These are phyloP conservation scores for Apus apus DNA, from an alignment of 2,113 vertebrate genomes.

Conservation along the genomic window DNA sequence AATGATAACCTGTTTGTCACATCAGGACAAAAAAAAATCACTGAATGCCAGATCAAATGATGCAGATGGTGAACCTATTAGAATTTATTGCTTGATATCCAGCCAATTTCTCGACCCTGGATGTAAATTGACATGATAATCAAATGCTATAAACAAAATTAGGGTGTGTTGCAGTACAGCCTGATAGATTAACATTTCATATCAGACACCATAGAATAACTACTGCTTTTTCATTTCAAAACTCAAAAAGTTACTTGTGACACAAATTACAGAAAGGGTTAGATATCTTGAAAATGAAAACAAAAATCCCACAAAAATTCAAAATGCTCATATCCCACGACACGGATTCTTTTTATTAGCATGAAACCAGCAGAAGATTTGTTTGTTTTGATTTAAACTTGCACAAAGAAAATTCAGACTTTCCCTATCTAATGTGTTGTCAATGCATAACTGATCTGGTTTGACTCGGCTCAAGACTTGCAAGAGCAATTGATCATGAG, in stretches of 20 bases:
- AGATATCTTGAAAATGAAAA: neutral
- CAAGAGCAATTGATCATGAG: neutral
- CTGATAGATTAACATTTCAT: neutral
- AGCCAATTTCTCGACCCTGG: constrained; percentile 1
- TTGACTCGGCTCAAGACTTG: neutral
- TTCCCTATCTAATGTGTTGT: neutral
- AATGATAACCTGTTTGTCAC: constrained; percentile 16
- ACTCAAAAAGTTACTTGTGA: neutral
- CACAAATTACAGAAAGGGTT: neutral
- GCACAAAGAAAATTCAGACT: neutral
- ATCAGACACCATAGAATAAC: neutral
- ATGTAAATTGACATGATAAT: constrained; percentile 45
- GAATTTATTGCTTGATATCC: neutral
- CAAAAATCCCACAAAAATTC: neutral
- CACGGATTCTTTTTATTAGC: neutral
- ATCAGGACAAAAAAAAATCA: constrained; percentile 25
- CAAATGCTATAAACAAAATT: constrained; percentile 37
- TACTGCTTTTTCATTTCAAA: neutral
- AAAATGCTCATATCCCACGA: neutral
- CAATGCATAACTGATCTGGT: neutral
- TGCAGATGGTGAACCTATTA: constrained; percentile 50
- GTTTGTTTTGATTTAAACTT: neutral
- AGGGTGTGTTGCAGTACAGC: neutral
- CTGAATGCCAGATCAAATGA: neutral
- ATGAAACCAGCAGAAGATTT: neutral